Percentiles rank a stretch among this genome's conserved stretches.
These are phyloP conservation scores for Misgurnus mizolepis DNA, from an alignment of 2,113 vertebrate species.

Conservation along the genomic window DNA sequence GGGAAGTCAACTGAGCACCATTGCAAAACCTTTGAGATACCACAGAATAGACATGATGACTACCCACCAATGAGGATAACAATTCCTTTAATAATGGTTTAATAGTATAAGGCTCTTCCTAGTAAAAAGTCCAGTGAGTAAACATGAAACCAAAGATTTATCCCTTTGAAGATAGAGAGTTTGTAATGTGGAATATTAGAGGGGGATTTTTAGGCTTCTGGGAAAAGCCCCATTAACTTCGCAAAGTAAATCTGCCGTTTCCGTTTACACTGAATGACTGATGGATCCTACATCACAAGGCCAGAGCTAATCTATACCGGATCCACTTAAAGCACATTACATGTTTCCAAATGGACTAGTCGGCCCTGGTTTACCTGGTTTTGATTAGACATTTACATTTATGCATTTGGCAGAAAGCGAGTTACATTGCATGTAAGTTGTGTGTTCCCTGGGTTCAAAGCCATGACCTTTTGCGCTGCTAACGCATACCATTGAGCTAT, in stretches of 20 bases:
- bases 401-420: no score
- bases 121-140: not conserved
- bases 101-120: not conserved
- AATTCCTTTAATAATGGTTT: not conserved
- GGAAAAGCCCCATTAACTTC: constrained; percentile 7
- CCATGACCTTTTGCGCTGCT: no score
- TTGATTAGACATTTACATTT: no score
- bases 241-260: not conserved
- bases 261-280: constrained; percentile 4
- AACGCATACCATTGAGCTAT: no score
- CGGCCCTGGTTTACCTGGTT: no score
- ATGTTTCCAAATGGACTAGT: not conserved
- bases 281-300: not conserved
- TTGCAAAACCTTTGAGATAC: no score
- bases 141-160: not conserved
- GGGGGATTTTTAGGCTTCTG: not conserved
- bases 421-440: no score
- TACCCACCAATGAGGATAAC: not conserved
- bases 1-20: not conserved
- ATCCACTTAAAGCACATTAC: constrained; percentile 13
- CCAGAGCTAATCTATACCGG: constrained; percentile 18
- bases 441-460: no score
- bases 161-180: not conserved
- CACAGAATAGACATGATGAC: no score
- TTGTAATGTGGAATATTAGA: not conserved